Conservation (phyloP, 2,888 invertebrate species). For the Plagiodera versicolora region DNA sequence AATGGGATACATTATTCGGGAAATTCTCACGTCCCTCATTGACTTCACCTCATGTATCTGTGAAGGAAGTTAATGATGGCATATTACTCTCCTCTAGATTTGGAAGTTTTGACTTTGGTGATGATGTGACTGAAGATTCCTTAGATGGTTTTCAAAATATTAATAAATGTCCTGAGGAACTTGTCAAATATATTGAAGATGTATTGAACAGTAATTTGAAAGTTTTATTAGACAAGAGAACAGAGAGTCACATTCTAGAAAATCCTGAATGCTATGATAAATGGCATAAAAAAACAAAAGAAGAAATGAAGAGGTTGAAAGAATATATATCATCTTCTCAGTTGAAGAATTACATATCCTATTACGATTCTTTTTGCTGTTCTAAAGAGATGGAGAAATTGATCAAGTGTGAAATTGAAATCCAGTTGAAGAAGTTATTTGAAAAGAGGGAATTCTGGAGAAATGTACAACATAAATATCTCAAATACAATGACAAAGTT, state of each 20-base stretch:
- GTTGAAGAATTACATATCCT: slow-evolving; percentile 12
- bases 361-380: neutral
- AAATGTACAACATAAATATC: slow-evolving; percentile 8
- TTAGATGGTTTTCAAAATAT: too few relatives aligned
- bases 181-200: slow-evolving; percentile 22
- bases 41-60: neutral
- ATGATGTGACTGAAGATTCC: neutral
- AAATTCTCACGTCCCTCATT: neutral
- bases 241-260: slow-evolving; percentile 15
- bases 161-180: neutral
- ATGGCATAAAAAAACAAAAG: slow-evolving; percentile 18
- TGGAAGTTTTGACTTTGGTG: neutral
- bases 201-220: slow-evolving; percentile 13
- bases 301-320: slow-evolving; percentile 13
- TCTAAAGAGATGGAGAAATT: neutral
- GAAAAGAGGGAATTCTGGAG: slow-evolving; percentile 16
- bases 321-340: slow-evolving; percentile 11
- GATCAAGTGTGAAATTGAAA: slow-evolving; percentile 8
- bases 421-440: slow-evolving; percentile 6
- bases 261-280: slow-evolving; percentile 9
- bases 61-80: neutral
- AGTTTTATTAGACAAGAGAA: slow-evolving; percentile 5
- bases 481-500: slow-evolving; percentile 6
- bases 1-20: neutral
- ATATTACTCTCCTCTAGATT: neutral